Percentiles rank a stretch among this genome's conserved stretches.
phyloP scores from a whole-genome alignment of 2,888 invertebrate genomes.

The Ariolimax columbianus region DNA sequence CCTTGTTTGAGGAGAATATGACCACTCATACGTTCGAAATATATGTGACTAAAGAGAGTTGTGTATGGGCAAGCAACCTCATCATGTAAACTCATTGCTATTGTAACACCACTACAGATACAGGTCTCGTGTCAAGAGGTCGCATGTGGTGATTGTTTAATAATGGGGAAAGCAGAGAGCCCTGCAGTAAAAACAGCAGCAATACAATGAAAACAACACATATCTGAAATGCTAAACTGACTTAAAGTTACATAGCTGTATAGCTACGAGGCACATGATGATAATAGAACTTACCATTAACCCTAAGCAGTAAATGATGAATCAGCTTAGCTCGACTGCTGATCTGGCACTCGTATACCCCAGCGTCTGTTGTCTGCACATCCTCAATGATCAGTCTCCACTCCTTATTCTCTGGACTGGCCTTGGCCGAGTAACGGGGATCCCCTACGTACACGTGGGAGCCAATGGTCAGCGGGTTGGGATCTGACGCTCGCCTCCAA shows the following conservation, averaged over 20 bases:
- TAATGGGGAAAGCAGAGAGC: no score
- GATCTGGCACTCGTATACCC: slow-evolving; percentile 72
- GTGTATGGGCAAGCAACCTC: no score
- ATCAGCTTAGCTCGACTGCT: slow-evolving; percentile 65
- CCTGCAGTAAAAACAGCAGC: no score
- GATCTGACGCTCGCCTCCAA: slow-evolving; percentile 69
- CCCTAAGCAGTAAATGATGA: slow-evolving; percentile 59
- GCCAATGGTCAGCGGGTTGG: slow-evolving; percentile 70
- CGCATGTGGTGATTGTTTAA: no score
- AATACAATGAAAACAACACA: not conserved
- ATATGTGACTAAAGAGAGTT: no score
- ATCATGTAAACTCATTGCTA: no score
- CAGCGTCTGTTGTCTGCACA: slow-evolving; percentile 63
- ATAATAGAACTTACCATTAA: slow-evolving; percentile 58
- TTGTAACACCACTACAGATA: no score
- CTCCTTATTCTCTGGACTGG: slow-evolving; percentile 60
- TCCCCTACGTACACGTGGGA: slow-evolving; percentile 65
- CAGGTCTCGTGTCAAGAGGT: no score
- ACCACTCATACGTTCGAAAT: no score
- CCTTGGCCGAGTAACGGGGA: slow-evolving; percentile 60
- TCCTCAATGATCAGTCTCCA: slow-evolving; percentile 70
- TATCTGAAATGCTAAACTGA: not conserved
- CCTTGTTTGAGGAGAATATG: no score
- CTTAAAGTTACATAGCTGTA: not conserved
- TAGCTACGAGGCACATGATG: not conserved